A percentile compares a stretch with the other conserved stretches of the same genome.
Evolutionary conservation across 1,140 invertebrate genomes (phyloP).

Genomic region (Pachyrhynchus sulphureomaculatus): DNA sequence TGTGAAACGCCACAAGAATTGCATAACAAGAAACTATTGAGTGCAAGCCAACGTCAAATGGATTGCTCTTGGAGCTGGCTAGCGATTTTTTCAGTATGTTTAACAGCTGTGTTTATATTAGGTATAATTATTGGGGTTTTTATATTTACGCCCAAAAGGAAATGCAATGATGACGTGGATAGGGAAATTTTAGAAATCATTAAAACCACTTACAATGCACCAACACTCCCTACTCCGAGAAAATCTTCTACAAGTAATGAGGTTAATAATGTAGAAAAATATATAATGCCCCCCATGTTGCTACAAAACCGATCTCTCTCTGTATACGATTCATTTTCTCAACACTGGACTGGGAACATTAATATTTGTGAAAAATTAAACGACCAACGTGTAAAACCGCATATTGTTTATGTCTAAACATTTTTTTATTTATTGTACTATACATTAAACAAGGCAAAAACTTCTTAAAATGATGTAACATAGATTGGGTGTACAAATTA

Average conservation of each 20-base stretch:
- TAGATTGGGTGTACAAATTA: no score
- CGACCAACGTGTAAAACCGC: conserved; percentile 60
- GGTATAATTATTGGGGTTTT: conserved; percentile 57
- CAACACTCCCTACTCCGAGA: conserved; percentile 24
- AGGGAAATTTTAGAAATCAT: conserved; percentile 21
- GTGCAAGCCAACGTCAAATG: conserved; percentile 61
- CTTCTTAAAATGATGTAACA: no score
- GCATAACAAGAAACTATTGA: conserved; percentile 53
- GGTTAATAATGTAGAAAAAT: conserved; percentile 54
- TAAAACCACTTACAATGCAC: conserved; percentile 25
- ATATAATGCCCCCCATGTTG: conserved; percentile 58
- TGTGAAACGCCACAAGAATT: conserved; percentile 59
- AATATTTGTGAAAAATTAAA: conserved; percentile 62
- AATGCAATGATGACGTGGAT: conserved; percentile 43
- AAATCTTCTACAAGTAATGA: conserved; percentile 38
- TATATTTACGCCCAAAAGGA: conserved; percentile 58
- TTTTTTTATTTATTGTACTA: conserved; percentile 6
- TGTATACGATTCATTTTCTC: conserved; percentile 59
- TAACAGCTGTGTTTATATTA: conserved; percentile 59
- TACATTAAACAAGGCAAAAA: background rate
- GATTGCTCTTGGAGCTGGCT: conserved; percentile 63
- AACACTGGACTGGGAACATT: conserved; percentile 55
- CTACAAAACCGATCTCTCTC: conserved; percentile 58
- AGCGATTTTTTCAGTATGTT: conserved; percentile 56
- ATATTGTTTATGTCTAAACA: conserved; percentile 63